Evolutionary conservation across 1,140 invertebrate genomes (phyloP).

Genomic region (Gonatopus flavifemur): DNA sequence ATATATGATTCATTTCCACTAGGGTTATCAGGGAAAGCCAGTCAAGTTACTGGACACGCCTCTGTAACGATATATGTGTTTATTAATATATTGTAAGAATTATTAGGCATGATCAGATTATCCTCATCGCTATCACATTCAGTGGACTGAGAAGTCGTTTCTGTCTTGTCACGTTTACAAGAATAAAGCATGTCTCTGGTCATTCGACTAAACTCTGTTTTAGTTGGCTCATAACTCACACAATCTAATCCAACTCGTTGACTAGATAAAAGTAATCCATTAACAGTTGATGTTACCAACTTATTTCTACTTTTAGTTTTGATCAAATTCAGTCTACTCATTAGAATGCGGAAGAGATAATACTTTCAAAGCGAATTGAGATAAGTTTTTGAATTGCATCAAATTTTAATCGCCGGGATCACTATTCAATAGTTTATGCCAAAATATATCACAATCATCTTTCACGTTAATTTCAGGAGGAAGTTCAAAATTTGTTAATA

Average conservation of each 20-base stretch:
- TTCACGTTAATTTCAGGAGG: neutral
- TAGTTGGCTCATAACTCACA: neutral
- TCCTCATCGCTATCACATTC: too few species aligned
- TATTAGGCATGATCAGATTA: too few species aligned
- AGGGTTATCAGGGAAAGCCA: too few species aligned
- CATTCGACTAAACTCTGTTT: neutral
- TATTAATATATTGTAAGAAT: too few species aligned
- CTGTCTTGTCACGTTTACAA: too few species aligned
- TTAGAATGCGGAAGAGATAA: conserved; percentile 9
- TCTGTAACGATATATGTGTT: too few species aligned
- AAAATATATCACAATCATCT: conserved; percentile 4
- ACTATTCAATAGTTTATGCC: neutral
- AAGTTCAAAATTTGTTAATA: neutral
- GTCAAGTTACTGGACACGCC: too few species aligned
- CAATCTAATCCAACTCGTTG: neutral
- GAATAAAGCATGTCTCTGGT: neutral
- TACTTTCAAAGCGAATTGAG: conserved; percentile 2
- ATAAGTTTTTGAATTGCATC: conserved; percentile 6
- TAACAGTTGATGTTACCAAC: neutral
- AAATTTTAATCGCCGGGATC: neutral
- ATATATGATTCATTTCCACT: too few species aligned
- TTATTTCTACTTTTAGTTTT: conserved; percentile 7
- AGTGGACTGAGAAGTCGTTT: too few species aligned
- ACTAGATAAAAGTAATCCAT: neutral
- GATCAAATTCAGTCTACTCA: conserved; percentile 2